These are phyloP conservation scores for Romanomermis culicivorax DNA, from an alignment of 2,888 invertebrate species.

Conservation along the genomic window DNA sequence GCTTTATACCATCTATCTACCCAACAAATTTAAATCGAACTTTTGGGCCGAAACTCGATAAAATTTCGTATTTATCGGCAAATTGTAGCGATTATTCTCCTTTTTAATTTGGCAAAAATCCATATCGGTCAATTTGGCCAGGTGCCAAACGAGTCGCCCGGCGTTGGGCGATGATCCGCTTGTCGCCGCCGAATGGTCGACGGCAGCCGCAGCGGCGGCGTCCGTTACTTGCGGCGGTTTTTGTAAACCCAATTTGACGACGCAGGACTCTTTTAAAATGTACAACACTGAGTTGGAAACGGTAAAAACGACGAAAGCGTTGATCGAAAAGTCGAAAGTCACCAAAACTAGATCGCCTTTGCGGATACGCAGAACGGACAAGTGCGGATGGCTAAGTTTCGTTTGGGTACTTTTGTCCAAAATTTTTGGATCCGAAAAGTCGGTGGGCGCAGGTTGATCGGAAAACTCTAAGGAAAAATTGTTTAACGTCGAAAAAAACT, in stretches of 20 bases:
- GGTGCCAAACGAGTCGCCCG: not conserved
- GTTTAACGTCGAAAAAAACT: no score
- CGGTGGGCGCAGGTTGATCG: no score
- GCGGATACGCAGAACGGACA: not conserved
- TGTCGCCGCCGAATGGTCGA: not conserved
- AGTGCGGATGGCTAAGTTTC: not conserved
- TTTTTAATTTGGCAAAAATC: conserved; percentile 11
- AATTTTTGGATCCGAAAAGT: no score
- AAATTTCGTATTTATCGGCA: conserved; percentile 10
- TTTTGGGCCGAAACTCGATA: conserved; percentile 9
- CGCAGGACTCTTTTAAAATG: not conserved
- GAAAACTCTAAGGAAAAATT: no score
- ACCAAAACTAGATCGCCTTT: conserved; percentile 1
- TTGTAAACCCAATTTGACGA: not conserved
- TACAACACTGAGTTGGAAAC: not conserved
- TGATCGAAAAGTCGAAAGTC: not conserved
- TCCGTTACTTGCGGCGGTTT: not conserved
- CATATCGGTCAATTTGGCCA: not conserved
- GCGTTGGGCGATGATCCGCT: not conserved
- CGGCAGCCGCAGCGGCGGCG: not conserved
- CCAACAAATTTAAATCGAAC: no score
- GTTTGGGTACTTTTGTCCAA: not conserved
- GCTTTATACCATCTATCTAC: no score
- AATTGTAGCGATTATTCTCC: conserved; percentile 10
- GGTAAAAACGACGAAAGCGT: conserved; percentile 2